phyloP scores from a whole-genome alignment of 2,797 vertebrate genomes.

The Carapus acus region DNA sequence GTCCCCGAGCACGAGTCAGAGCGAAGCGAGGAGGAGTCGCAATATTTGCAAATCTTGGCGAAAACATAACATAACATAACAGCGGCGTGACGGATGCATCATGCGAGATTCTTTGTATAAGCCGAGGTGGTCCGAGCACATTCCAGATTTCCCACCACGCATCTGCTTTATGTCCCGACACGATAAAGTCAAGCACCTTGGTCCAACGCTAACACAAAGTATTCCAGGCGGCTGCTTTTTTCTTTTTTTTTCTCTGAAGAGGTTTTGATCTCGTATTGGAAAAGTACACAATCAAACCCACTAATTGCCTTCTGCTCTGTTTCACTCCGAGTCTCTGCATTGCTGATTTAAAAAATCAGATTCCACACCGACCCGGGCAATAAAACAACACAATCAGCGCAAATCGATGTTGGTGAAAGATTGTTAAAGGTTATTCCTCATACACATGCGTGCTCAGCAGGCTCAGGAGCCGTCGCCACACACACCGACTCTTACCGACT shows the following conservation, averaged over 20 bases:
- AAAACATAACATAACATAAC: no score
- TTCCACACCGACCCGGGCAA: no score
- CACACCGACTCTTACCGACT: no score
- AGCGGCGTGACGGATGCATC: constrained; percentile 30
- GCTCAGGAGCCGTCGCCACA: no score
- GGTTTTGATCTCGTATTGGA: neutral
- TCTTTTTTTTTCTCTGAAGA: constrained; percentile 3
- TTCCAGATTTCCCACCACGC: constrained; percentile 35
- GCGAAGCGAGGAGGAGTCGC: constrained; percentile 29
- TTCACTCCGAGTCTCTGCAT: no score
- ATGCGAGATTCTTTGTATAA: constrained; percentile 44
- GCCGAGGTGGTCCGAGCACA: constrained; percentile 39
- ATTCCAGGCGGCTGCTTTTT: constrained; percentile 1
- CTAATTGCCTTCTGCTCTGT: no score
- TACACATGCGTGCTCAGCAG: no score
- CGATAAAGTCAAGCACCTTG: constrained; percentile 12
- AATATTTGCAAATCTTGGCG: constrained; percentile 32
- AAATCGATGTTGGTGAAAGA: no score
- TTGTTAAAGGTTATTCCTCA: no score
- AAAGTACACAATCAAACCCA: no score
- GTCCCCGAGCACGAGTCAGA: constrained; percentile 9
- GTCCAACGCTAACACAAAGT: constrained; percentile 5
- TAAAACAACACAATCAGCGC: no score
- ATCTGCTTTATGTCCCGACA: constrained; percentile 38
- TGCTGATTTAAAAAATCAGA: no score